Conservation (phyloP, 2,797 vertebrate species). For the Sebastes diaconus region DNA sequence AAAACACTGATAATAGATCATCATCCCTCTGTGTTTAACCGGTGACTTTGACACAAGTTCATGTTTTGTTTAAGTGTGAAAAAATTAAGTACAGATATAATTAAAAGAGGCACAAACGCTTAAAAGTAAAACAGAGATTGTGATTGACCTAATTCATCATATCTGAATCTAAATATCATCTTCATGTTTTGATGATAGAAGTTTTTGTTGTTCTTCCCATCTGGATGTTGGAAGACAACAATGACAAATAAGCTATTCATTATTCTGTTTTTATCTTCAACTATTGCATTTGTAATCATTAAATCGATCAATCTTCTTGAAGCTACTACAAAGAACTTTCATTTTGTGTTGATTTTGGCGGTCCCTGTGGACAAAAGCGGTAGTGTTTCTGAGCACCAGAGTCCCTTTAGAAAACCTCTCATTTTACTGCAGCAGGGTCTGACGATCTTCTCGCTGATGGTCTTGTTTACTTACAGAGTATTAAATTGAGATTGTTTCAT, state of each 20-base stretch:
- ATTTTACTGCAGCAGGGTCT: too few relatives aligned
- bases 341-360: too few relatives aligned
- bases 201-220: not conserved
- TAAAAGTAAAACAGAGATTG: not conserved
- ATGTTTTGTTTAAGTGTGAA: not conserved
- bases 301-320: not conserved
- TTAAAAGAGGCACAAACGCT: not conserved
- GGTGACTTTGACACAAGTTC: not conserved
- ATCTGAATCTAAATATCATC: not conserved
- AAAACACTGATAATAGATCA: conserved; percentile 21
- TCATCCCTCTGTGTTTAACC: conserved; percentile 16
- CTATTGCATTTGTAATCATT: not conserved
- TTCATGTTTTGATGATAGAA: not conserved
- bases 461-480: not conserved
- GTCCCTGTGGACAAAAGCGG: not conserved
- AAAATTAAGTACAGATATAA: not conserved
- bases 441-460: too few relatives aligned
- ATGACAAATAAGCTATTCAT: not conserved
- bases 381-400: not conserved
- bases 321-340: too few relatives aligned
- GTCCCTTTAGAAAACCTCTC: not conserved
- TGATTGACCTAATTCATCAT: not conserved
- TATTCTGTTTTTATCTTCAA: not conserved
- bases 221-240: not conserved
- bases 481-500: not conserved